Percentiles rank a stretch among this genome's conserved stretches.
These are phyloP conservation scores for Agapostemon virescens DNA, from an alignment of 2,888 invertebrate genomes.

Conservation along the genomic window DNA sequence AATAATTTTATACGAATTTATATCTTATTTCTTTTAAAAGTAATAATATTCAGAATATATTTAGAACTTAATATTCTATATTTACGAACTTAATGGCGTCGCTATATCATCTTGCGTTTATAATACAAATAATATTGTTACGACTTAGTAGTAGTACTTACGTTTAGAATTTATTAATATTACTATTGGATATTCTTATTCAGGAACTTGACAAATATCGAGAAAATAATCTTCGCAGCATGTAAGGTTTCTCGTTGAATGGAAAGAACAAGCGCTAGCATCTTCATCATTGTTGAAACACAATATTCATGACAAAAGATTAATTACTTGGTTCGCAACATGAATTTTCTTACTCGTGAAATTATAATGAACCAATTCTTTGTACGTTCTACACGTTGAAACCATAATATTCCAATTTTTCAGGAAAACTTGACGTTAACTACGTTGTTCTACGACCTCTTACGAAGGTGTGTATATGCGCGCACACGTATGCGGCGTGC, in stretches of 20 bases:
- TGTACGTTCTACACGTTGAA: neutral
- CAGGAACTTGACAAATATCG: neutral
- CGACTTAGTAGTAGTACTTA: no score
- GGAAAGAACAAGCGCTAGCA: neutral
- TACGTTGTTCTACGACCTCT: conserved; percentile 10
- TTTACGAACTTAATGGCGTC: no score
- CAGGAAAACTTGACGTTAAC: conserved; percentile 27
- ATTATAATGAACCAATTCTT: conserved; percentile 41
- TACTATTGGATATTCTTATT: neutral
- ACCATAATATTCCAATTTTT: conserved; percentile 39
- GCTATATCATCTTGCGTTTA: no score
- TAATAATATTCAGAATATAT: no score
- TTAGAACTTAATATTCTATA: no score
- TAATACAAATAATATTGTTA: no score
- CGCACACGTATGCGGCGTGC: neutral
- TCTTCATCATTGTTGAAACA: neutral
- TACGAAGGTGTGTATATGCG: neutral
- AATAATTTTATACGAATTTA: no score
- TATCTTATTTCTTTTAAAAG: no score
- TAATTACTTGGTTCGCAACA: conserved; percentile 26
- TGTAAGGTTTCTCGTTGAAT: no score
- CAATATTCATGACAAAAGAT: neutral
- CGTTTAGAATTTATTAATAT: no score
- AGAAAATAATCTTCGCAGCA: neutral
- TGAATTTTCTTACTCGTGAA: conserved; percentile 26